Conservation (phyloP, 2,888 invertebrate species). For the Apamea anceps region DNA sequence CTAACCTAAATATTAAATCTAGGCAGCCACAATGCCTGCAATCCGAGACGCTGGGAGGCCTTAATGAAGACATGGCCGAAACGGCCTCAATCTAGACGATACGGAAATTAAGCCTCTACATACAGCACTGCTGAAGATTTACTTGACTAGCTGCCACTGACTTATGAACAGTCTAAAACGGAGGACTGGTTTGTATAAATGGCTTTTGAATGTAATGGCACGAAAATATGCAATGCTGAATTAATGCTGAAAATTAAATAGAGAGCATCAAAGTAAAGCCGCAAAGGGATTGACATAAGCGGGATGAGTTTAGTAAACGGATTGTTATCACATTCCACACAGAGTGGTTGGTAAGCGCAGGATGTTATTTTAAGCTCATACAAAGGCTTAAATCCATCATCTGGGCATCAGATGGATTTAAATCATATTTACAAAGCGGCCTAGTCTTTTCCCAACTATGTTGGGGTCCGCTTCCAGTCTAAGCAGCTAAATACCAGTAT, state of each 20-base stretch:
- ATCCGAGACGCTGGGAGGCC: conserved; percentile 38
- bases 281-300: background rate
- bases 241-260: no score
- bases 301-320: background rate
- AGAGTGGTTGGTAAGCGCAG: background rate
- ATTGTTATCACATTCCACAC: conserved; percentile 10
- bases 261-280: background rate
- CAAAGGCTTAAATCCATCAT: background rate
- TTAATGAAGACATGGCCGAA: conserved; percentile 56
- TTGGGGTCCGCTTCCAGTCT: no score
- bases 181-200: background rate
- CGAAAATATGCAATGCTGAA: background rate
- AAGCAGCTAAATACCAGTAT: no score
- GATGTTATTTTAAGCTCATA: conserved; percentile 2
- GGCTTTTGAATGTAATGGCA: background rate
- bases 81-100: conserved; percentile 18
- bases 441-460: no score
- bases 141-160: conserved; percentile 15
- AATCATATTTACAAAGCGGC: background rate
- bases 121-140: conserved; percentile 27
- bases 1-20: conserved; percentile 48
- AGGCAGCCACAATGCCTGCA: conserved; percentile 50
- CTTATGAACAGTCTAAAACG: background rate
- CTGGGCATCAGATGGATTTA: background rate
- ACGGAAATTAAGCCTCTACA: conserved; percentile 56